Conservation (phyloP, 2,113 vertebrate species). For the Phylloscopus whistleri region DNA sequence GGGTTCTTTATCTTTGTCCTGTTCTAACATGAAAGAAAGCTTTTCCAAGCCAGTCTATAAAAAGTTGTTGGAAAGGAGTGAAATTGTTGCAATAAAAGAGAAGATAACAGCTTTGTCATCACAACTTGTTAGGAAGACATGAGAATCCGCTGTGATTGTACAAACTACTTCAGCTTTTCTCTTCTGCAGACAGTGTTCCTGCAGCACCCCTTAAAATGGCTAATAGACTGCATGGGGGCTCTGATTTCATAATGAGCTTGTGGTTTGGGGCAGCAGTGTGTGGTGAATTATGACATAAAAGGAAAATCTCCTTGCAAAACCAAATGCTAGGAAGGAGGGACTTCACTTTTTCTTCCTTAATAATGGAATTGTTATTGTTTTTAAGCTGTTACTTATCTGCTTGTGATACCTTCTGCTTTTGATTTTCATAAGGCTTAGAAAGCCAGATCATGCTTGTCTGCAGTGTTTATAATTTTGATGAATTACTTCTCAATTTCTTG, state of each 20-base stretch:
- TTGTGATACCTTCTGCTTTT: background rate
- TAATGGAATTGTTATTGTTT: background rate
- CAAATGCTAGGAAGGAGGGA: background rate
- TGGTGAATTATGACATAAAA: background rate
- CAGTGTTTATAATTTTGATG: background rate
- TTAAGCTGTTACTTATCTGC: background rate
- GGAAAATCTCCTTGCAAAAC: background rate
- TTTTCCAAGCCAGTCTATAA: background rate
- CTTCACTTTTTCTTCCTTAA: background rate
- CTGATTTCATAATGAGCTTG: background rate
- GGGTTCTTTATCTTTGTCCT: background rate
- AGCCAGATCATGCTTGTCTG: background rate
- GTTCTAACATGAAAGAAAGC: background rate
- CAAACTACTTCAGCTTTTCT: background rate
- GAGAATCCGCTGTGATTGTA: background rate
- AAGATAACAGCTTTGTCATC: background rate
- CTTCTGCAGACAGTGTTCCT: background rate
- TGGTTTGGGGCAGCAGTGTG: background rate
- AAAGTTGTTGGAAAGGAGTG: background rate
- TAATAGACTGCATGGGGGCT: background rate
- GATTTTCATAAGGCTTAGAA: background rate
- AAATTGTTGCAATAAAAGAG: background rate
- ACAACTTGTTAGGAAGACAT: background rate
- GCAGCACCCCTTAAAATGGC: background rate
- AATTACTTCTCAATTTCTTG: background rate